phyloP scores from a whole-genome alignment of 2,888 invertebrate genomes.

The Lithophane ornitopus region DNA sequence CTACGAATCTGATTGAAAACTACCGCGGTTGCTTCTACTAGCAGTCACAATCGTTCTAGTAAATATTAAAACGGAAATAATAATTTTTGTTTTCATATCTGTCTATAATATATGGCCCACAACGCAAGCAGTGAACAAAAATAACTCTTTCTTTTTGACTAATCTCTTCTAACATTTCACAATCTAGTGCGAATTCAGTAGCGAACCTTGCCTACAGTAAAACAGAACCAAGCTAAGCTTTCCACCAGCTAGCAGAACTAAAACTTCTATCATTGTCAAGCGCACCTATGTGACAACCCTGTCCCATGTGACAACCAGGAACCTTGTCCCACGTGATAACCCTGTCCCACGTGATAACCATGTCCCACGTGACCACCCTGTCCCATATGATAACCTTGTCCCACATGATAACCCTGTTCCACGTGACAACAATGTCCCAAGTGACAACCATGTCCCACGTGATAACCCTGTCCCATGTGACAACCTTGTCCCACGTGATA shows the following conservation, averaged over 20 bases:
- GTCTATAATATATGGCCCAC: too few relatives aligned
- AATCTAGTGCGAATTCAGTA: neutral
- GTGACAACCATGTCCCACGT: neutral
- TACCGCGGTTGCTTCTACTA: neutral
- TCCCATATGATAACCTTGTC: too few relatives aligned
- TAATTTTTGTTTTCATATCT: neutral
- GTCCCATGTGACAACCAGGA: too few relatives aligned
- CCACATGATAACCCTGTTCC: neutral
- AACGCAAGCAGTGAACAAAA: neutral
- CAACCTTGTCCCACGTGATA: too few relatives aligned
- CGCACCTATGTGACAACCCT: neutral
- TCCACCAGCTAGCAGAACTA: neutral
- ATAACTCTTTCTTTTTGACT: neutral
- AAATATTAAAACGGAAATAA: neutral
- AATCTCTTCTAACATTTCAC: neutral
- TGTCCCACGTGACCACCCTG: neutral
- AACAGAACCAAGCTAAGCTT: neutral
- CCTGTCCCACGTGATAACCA: neutral
- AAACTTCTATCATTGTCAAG: neutral
- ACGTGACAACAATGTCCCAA: too few relatives aligned
- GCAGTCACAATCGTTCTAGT: neutral
- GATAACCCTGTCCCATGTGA: too few relatives aligned
- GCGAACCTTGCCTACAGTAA: neutral
- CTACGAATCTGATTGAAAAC: neutral
- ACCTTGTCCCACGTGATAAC: too few relatives aligned